Evolutionary conservation across 2,888 invertebrate species (phyloP).

Genomic region (Rhagophthalmus giganteus): DNA sequence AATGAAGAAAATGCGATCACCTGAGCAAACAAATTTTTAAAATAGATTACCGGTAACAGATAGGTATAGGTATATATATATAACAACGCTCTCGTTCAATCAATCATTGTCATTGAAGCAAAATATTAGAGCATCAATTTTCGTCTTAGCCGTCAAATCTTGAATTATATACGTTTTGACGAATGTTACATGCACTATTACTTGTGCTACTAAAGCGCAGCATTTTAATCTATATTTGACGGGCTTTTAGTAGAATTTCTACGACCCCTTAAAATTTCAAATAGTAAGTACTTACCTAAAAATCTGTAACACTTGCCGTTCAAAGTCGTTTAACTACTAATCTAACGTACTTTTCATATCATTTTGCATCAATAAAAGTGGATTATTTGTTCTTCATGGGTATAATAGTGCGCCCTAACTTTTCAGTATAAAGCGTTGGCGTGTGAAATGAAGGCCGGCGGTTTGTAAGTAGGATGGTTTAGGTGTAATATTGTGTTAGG

Average conservation of each 20-base stretch:
- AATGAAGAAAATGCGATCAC: not conserved
- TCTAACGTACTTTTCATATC: no score
- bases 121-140: constrained; percentile 23
- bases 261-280: no score
- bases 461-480: constrained; percentile 42
- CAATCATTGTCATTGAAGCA: constrained; percentile 22
- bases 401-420: constrained; percentile 14
- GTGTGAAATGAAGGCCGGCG: constrained; percentile 36
- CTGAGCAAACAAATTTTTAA: constrained; percentile 5
- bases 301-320: no score
- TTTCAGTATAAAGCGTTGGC: constrained; percentile 21
- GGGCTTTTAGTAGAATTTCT: not conserved
- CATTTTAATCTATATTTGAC: constrained; percentile 6
- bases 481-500: constrained; percentile 45
- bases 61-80: constrained; percentile 12
- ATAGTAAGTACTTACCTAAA: no score
- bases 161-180: constrained; percentile 17
- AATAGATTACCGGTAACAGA: constrained; percentile 15
- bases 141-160: constrained; percentile 13
- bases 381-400: constrained; percentile 10
- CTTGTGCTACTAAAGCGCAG: not conserved
- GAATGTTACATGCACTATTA: constrained; percentile 7
- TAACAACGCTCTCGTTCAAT: constrained; percentile 8
- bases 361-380: not conserved
- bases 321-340: no score